Base-by-base conservation (phyloP, 2,113 vertebrate species). In the Otocyon megalotis region DNA sequence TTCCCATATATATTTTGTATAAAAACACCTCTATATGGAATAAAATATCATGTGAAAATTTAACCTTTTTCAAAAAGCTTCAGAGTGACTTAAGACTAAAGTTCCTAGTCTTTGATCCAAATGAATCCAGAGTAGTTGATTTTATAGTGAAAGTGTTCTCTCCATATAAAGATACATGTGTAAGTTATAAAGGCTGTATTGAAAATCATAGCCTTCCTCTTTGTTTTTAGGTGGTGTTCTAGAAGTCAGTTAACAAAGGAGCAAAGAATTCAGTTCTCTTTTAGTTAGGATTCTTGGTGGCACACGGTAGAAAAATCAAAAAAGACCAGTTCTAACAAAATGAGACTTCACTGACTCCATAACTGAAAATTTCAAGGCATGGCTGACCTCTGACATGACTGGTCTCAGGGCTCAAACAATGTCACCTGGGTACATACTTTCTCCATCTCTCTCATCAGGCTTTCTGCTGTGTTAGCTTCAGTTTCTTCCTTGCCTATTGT, bases 71-170 rank as follows among this genome's bases (percentile, higher is more conserved):
- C 24, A n/a, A 69, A 69, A 69, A 65, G 12, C 12, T 74, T 88
- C 62, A 94, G 87, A 93, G 81, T 88, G 24, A 80, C 35, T 88
- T 84, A 37, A 94, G 67, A 84, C n/a, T 48, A 35, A 96, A 77
- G 26, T 85, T 85, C n/a, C 43, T 76, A 81, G 8, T 88, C n/a
- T 35, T 74, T 54, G 14, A 80, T 24, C 12, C 32, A 84, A 88
- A 96, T 67, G 28, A 91, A 80, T 88, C 77, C 28, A 91, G 14
- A 28, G 30, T 80, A 88, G 20, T n/a, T 88, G 8, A 90, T 65
- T 84, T 93, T 62, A 90, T 22, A 48, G 58, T 62, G 24, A 86
- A 96, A 94, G 84, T 92, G 65, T 84, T 79, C 50, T 71, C n/a
- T 32, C 67, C n/a, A 69, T 69, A 69, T 69, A 69, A 69, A 35